Base-by-base conservation (phyloP, 1,140 invertebrate genomes). In the Ostrea edulis region DNA sequence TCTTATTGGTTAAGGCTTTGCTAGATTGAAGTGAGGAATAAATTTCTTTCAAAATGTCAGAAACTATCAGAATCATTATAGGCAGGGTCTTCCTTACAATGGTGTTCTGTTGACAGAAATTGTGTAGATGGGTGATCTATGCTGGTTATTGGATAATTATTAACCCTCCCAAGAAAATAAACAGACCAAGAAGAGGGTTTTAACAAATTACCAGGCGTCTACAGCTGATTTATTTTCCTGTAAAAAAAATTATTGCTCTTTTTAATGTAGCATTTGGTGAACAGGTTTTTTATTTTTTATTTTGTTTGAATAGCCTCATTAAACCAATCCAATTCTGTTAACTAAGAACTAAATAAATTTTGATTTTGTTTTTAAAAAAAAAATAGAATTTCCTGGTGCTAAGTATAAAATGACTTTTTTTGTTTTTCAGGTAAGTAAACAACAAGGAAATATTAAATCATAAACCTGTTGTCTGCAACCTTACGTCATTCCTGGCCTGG, bases 41-140 rank as follows among this genome's bases (percentile, higher is more conserved):
- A 35, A 77, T 77, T 77, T 35, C 68, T 77, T 44, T 77, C 68
- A 77, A 77, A 35, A 77, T 77, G 68, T 77, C 68, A 77, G 29
- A 71, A 77, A 29, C 29, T 4, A 77, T 77, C 25, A 77, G 25
- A 25, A 25, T 77, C 25, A 35, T 35, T 77, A 8, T 14, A 77
- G 68, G 25, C 68, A 77, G 22, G 22, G 25, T 35, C 25, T 77
- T 77, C 8, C 9, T 77, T 77, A 35, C 29, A 29, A 25, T 25
- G 25, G 12, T 77, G 68, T 35, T 22, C 9, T 77, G 22, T 29
- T 77, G 68, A 77, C 68, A 77, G 68, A 35, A 8, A 77, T 77
- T 77, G 25, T 77, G 25, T 77, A 77, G 11, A 29, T 71, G 68
- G 68, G 68, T 77, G 22, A 29, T 77, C 22, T 77, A 29, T 25